Base-by-base conservation (phyloP, 2,797 vertebrate genomes). In the Streptopelia turtur region DNA sequence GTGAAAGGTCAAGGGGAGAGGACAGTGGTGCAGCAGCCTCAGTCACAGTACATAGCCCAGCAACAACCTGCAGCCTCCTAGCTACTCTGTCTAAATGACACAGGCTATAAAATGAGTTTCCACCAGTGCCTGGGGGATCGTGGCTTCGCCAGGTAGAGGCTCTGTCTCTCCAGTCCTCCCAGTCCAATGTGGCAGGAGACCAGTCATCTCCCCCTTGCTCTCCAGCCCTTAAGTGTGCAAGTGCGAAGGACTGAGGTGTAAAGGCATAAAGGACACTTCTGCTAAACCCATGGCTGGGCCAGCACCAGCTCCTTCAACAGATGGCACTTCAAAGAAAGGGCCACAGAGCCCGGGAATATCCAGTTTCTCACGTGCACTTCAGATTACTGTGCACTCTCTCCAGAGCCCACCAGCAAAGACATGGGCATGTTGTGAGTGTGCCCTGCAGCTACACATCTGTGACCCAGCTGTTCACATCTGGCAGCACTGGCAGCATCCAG, bases 181-280 rank as follows among this genome's bases (percentile, higher is more conserved):
- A 70, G 39, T 66, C 43, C 1, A 3, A 50, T 14, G 52, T 0
- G 0, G 24, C 37, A 76, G 45, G 49, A 88, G 37, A 69, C 18
- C 39, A 91, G 50, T 56, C 12, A 50, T 64, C 9, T 71, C 25
- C 5, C 9, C 22, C 17, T 74, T 83, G 41, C 30, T 78, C 21
- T 77, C 23, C 7, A 8, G 7, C 52, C 56, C 27, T 61, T 55
- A 68, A 43, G 31, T 10, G 17, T 35, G 18, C 8, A 25, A 39
- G 24, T 35, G 24, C 4, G 2, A 92, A 91, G 13, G 4, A 7
- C 20, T 71, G 35, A 89, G 11, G 22, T 47, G 14, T 53, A 57
- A 77, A 83, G 13, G 18, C 12, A 4, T 33, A 71, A 81, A 85
- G 33, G 50, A 56, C 8, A 20, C 1, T 47, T 13, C 37, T 57